Base-by-base conservation (phyloP, 2,888 invertebrate genomes). In the Agapetus fuscipes region DNA sequence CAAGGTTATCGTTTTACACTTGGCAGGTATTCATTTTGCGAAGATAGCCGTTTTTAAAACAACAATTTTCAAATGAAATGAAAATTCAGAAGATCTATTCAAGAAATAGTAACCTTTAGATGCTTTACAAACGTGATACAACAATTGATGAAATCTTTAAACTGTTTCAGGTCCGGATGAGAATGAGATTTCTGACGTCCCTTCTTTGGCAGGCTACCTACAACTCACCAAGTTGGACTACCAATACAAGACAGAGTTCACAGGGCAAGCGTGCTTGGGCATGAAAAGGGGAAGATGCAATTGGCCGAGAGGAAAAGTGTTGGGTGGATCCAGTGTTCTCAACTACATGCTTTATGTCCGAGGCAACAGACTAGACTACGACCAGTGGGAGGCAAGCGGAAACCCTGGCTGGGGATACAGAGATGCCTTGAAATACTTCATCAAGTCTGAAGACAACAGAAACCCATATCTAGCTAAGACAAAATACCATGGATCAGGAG, bases 271-370 rank as follows among this genome's bases (percentile, higher is more conserved):
- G 1, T 89, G 89, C 51, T 62, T 88, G 44, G 88, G 83, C 10
- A 85, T 89, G 78, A 81, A 82, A 52, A 80, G 80, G 45, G 80
- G 78, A 32, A 72, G 82, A 38, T 89, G 89, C 62, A 88, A 85
- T 58, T 89, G 88, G 89, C 88, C 89, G 0, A 67, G 94, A 32
- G 88, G 88, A 13, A 89, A 88, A 60, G 87, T 91, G 2, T 71
- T 94, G 1, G 94, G 94, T 2, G 93, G 93, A 1, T 84, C 84
- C 1, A 84, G 85, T 50, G 83, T 85, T 0, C 66, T 91, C 1
- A 93, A 93, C 57, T 87, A 87, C 58, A 90, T 93, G 91, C 70
- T 91, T 3, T 93, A 93, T 58, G 85, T 90, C 0, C 66, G 93
- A 46, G 93, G 93, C 7, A 86, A 81, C 56, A 71, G 72, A 39